Conservation (phyloP, 2,797 vertebrate genomes). For the Peromyscus melanophrys region DNA sequence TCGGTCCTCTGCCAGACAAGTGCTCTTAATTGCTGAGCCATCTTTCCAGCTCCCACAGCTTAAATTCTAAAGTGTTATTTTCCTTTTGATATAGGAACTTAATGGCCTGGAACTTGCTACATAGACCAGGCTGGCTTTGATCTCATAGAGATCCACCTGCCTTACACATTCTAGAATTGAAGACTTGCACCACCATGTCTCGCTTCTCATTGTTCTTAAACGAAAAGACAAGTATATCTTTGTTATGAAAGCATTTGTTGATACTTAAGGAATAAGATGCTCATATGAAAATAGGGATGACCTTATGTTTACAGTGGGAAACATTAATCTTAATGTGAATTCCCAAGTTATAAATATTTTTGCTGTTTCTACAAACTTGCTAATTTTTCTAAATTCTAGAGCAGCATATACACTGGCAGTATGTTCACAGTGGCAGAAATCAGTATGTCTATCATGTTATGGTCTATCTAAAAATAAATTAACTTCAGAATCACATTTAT, state of each 20-base stretch:
- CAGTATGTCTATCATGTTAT: not conserved
- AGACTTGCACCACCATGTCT: not conserved
- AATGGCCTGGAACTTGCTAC: not conserved
- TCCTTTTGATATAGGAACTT: not conserved
- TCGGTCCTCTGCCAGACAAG: not conserved
- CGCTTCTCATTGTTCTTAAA: not conserved
- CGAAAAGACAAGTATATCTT: not conserved
- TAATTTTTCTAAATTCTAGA: slow-evolving; percentile 27
- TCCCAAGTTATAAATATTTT: not conserved
- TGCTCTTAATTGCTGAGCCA: not conserved
- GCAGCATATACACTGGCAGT: not conserved
- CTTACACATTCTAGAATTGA: not conserved
- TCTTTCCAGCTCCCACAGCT: not conserved
- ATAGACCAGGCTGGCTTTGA: not conserved
- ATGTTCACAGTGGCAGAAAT: slow-evolving; percentile 30
- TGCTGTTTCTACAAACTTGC: not conserved
- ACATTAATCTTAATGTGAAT: slow-evolving; percentile 14
- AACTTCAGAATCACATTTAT: not conserved
- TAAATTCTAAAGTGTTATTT: not conserved
- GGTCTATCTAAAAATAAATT: slow-evolving; percentile 36
- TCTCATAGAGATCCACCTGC: not conserved
- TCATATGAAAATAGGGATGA: not conserved
- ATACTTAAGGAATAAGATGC: not conserved
- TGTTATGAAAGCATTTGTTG: not conserved
- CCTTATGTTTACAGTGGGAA: not conserved